Base-by-base conservation (phyloP, 2,797 vertebrate genomes). In the Syngnathus acus region DNA sequence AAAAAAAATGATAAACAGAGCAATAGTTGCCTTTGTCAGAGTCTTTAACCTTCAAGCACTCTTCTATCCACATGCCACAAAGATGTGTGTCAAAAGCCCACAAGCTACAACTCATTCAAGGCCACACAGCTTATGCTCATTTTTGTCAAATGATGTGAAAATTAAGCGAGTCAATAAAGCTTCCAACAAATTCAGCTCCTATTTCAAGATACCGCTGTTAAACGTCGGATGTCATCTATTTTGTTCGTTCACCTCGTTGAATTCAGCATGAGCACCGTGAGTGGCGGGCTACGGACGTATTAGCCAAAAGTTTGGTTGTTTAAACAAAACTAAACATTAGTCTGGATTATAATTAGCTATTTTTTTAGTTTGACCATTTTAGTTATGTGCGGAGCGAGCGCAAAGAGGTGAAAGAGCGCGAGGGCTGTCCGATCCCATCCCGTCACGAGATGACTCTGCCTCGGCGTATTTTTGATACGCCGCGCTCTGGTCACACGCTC, bases 381-480 rank as follows among this genome's bases (percentile, higher is more conserved):
- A 40, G 13, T n/a, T 9, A 17, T 21, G 55, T 70, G 65, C 40
- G 38, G 7, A 63, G 61, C 23, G 38, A 50, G 19, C 74, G 43
- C 1, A 14, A 76, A 69, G 67, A 77, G 67, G 68, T 53, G 65
- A n/a, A 70, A 65, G 64, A 75, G 66, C 65, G 48, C 0, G 62
- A 16, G 59, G 60, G 48, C 72, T 82, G 84, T 84, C 84, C 66
- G 64, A 81, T 57, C 81, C 63, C 68, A 83, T 87, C 75, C 71
- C 70, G 79, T 86, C 86, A 89, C 6, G 38, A 67, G 62, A 78
- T 72, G 77, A 80, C 73, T 62, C 59, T 55, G 72, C 76, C 73
- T 70, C 67, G 63, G 68, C n/a, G 74, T 84, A 82, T 84, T 86
- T 57, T 82, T 82, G 76, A 87, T 78, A 84, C 78, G 73, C 70